Base-by-base conservation (phyloP, 2,888 invertebrate species). In the Vesta saturnalis region DNA sequence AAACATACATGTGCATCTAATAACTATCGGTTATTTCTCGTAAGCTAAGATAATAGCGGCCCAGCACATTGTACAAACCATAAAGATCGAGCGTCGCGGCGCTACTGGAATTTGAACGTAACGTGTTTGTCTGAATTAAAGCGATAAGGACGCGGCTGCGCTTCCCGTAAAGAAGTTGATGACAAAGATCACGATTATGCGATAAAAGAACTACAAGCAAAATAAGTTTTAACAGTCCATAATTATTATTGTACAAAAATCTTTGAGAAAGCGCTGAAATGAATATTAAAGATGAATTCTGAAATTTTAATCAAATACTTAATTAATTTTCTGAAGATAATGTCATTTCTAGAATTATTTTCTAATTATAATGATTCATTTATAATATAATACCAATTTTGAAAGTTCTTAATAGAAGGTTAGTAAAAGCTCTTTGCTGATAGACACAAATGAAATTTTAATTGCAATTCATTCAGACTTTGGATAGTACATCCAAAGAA, bases 91-190 rank as follows among this genome's bases (percentile, higher is more conserved):
- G 66, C 72, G 71, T 72, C 72, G 71, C 72, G 70, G 63, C 69
- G 72, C 70, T 71, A 72, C 72, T 72, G 69, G 65, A 67, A 54
- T 57, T 59, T 56, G 39, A 55, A 61, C 47, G 43, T 58, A 60
- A 57, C 55, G 67, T 67, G 69, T 58, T 54, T 67, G 67, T 57
- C 69, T 67, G 66, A 72, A 70, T 72, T 72, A 72, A 72, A 62
- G 58, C 61, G 67, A 62, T 62, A 67, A 67, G 57, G 61, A 18
- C 21, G 62, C 67, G 62, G 1, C 61, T 67, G 67, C 67, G 67
- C 61, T 22, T 23, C 66, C 19, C 55, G 47, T 18, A 39, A 52
- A 46, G 47, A 30, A 52, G 47, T 49, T 58, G 58, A 64, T 64
- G 52, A 22, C 19, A 49, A 64, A 55, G 56, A 56, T 18, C 23